Percentiles rank a stretch among this genome's conserved stretches.
These are phyloP conservation scores for Phalacrocorax aristotelis DNA, from an alignment of 2,113 vertebrate species.

Conservation along the genomic window DNA sequence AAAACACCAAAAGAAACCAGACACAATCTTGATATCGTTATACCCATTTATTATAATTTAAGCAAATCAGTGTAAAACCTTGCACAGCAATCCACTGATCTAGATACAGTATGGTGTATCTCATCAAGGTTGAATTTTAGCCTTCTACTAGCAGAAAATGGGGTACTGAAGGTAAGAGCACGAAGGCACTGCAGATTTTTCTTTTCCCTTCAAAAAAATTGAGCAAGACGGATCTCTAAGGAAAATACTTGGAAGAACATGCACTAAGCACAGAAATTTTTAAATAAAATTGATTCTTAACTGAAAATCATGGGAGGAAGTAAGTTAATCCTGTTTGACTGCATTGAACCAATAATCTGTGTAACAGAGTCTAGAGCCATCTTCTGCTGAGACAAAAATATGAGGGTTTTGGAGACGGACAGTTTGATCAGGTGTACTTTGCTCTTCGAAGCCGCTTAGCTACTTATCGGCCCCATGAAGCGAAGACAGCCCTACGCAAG, in stretches of 20 bases:
- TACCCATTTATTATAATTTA: background rate
- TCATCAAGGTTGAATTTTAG: background rate
- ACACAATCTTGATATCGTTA: no score
- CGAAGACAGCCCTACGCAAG: background rate
- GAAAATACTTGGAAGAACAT: background rate
- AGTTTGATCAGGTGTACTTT: fast-evolving
- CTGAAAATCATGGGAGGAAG: background rate
- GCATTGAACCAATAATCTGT: no score
- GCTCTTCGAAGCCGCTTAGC: background rate
- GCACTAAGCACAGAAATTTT: background rate
- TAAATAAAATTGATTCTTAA: background rate
- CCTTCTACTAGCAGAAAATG: background rate
- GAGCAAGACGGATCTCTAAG: background rate
- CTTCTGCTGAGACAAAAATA: background rate
- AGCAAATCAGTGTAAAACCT: background rate
- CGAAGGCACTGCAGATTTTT: background rate
- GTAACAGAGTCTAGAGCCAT: fast-evolving
- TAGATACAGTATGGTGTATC: background rate
- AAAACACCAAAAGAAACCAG: background rate
- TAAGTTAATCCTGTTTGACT: background rate
- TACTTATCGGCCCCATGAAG: fast-evolving
- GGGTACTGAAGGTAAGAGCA: background rate
- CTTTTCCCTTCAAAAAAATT: background rate
- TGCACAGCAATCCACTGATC: background rate
- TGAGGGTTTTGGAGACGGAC: fast-evolving